Base-by-base conservation (phyloP, 2,888 invertebrate species). In the Kuschelorhynchus macadamiae region DNA sequence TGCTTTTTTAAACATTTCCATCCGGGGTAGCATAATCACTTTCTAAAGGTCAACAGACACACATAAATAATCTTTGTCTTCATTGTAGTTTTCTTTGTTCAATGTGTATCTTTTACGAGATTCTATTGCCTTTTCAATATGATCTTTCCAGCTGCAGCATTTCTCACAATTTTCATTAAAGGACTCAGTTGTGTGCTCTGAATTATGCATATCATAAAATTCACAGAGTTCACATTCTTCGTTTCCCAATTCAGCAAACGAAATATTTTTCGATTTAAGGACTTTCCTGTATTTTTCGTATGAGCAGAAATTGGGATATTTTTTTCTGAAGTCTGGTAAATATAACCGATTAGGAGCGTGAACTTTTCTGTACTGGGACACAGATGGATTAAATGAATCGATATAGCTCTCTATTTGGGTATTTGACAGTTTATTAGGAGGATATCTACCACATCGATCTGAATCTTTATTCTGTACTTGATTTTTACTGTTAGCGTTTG, bases 291-390 rank as follows among this genome's bases (percentile, higher is more conserved):
- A 65, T 49, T 65, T 57, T 39, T 65, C 65, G 52, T 65, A 65
- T n/a, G 59, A 64, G 41, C 64, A 64, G 18, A 64, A 56, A 25
- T 64, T 30, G 16, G 42, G 50, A 65, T 25, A 59, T 36, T 59
- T 59, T 52, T 59, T 25, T 41, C 50, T 12, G 50, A 65, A 65
- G 50, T 65, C 33, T 17, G 61, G 49, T 55, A 70, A 62, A 55
- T 70, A 69, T 44, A 49, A 25, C n/a, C 50, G 49, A 41, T 63
- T 50, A 42, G 68, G 65, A 47, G 70, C 67, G 39, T 67, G 70
- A 12, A 46, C 67, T 52, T 62, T 25, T 39, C 70, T 69, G 42
- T 70, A 70, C 14, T 70, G 66, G 3, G 55, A 70, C 47, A 70
- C 42, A 41, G 50, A 61, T 14, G 70, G 61, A 69, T 69, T 42